Conservation (phyloP, 2,888 invertebrate species). For the Frankliniella intonsa region DNA sequence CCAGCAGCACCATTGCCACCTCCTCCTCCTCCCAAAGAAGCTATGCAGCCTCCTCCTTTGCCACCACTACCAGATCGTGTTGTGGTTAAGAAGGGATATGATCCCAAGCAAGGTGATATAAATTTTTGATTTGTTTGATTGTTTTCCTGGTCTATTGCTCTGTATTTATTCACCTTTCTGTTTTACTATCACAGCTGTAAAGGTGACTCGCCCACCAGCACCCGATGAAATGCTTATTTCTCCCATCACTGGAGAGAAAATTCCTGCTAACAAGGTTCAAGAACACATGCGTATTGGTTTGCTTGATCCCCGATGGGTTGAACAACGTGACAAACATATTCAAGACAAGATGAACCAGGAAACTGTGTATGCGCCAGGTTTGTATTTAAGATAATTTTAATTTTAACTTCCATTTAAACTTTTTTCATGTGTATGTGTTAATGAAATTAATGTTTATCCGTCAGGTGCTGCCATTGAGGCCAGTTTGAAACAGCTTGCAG, state of each 20-base stretch:
- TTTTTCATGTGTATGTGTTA: no score
- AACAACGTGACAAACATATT: conserved; percentile 91
- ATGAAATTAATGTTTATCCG: conserved; percentile 27
- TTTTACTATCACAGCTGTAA: conserved; percentile 45
- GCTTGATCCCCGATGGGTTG: conserved; percentile 95
- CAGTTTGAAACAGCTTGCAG: conserved; percentile 91
- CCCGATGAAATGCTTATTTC: conserved; percentile 92
- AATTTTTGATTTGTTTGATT: conserved; percentile 28
- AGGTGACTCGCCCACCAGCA: conserved; percentile 58
- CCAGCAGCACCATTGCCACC: conserved; percentile 35
- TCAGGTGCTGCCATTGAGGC: conserved; percentile 86
- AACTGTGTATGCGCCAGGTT: conserved; percentile 68
- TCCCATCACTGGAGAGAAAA: conserved; percentile 96
- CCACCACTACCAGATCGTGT: conserved; percentile 90
- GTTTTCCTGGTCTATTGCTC: conserved; percentile 26
- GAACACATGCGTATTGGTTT: conserved; percentile 97
- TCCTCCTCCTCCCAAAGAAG: conserved; percentile 34
- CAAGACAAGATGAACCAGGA: conserved; percentile 90
- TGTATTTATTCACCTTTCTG: neutral
- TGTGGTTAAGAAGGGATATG: conserved; percentile 90
- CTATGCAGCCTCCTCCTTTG: conserved; percentile 60
- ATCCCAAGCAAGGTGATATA: conserved; percentile 74
- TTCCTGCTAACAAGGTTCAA: conserved; percentile 94
- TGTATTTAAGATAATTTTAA: conserved; percentile 12
- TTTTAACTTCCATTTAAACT: no score